These are phyloP conservation scores for Falcunculus frontatus DNA, from an alignment of 2,113 vertebrate species.

Conservation along the genomic window DNA sequence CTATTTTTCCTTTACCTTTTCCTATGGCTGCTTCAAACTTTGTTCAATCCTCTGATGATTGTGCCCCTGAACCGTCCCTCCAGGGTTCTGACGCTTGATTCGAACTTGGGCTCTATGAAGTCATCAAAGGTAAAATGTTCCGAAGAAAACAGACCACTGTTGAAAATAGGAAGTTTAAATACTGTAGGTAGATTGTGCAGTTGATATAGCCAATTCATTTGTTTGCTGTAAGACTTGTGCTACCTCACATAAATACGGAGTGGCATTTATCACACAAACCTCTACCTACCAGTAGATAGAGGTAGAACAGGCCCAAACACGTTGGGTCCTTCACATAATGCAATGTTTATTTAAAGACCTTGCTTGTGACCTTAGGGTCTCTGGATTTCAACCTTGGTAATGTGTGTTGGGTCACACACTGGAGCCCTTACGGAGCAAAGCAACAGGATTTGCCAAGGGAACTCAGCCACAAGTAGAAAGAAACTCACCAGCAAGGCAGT, in stretches of 20 bases:
- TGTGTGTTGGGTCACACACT: background rate
- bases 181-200: background rate
- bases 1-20: background rate
- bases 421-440: background rate
- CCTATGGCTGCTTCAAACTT: background rate
- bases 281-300: background rate
- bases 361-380: background rate
- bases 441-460: background rate
- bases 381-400: background rate
- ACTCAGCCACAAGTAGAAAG: background rate
- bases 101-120: background rate
- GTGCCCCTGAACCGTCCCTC: rapidly evolving
- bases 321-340: background rate
- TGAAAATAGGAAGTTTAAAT: background rate
- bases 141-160: background rate
- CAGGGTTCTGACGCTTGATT: background rate
- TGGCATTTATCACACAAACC: background rate
- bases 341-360: background rate
- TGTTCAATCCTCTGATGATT: background rate
- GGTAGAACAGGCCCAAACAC: rapidly evolving
- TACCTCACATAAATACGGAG: background rate
- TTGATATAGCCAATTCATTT: background rate
- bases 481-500: background rate
- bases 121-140: background rate
- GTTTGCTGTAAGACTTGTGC: background rate